These are phyloP conservation scores for Stictocephala bisonia DNA, from an alignment of 2,888 invertebrate species.

Conservation along the genomic window DNA sequence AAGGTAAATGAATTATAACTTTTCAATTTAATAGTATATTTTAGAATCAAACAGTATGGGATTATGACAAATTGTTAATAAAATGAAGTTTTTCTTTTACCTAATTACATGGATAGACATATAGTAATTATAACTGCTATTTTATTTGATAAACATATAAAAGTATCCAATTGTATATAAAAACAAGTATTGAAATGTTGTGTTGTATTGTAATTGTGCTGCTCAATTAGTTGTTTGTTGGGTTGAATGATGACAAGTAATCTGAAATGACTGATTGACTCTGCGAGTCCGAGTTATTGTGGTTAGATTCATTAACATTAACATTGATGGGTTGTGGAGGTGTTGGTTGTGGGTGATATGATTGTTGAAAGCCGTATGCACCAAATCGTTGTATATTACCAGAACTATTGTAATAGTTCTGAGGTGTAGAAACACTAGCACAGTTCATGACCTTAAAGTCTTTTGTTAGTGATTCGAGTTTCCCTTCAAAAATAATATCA, in stretches of 20 bases:
- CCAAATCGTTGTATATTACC: neutral
- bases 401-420: neutral
- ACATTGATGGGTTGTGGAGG: neutral
- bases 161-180: neutral
- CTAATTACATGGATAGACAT: neutral
- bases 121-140: neutral
- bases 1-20: conserved; percentile 16
- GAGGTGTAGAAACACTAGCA: conserved; percentile 13
- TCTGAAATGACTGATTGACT: neutral
- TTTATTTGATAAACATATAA: neutral
- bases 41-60: conserved; percentile 10
- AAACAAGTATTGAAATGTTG: neutral
- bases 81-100: too few relatives aligned
- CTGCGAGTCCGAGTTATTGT: neutral
- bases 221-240: neutral
- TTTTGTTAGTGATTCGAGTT: conserved; percentile 27
- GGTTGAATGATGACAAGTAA: neutral
- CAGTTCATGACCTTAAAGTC: conserved; percentile 15
- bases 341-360: neutral
- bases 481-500: conserved; percentile 18
- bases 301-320: too few relatives aligned
- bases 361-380: neutral
- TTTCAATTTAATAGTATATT: neutral
- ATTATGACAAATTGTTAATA: too few relatives aligned
- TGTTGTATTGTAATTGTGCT: neutral